Evolutionary conservation across 2,113 vertebrate genomes (phyloP), one percentile per base, ranked within the genome.

Genomic region (Chaenocephalus aceratus): DNA sequence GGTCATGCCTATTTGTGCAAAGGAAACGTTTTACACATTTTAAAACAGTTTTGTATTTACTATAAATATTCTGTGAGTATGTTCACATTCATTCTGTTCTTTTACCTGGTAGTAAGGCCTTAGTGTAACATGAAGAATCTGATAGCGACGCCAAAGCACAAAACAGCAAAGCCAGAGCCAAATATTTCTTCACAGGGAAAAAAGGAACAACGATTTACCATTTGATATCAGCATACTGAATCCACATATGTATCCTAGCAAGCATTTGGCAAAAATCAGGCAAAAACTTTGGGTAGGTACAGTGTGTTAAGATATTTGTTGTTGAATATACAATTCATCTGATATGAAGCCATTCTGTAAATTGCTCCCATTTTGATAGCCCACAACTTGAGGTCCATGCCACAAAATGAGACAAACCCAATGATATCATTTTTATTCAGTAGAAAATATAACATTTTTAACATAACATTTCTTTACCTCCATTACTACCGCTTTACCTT

Each of bases 111-210:
- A 6, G 4, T 0, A 0, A 0, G 0, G 0, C 0, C 2, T 8
- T 61, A 0, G 0, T 0, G 3, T 0, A 66, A 41, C 93, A 93
- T 0, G 0, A 0, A 12, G 67, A 71, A 13, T 88, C 15, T 45
- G 70, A 53, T 56, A 85, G 26, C 52, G 91, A 63, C n/a, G 64
- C 16, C 52, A 91, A 34, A 49, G 77, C 15, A 49, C 75, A 91
- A 0, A 92, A 52, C 58, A 91, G 46, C 80, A 90, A 41, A 68
- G 73, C 72, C 34, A 90, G 10, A 71, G 58, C 58, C 75, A 89
- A 76, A 16, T 53, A 83, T 76, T 81, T 86, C 89, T 92, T 61
- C 44, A 64, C 1, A 71, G 52, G 26, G 3, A 5, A 26, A 18
- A 51, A 64, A 75, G 2, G 73, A 65, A 73, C 30, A 79, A 36